phyloP scores from a whole-genome alignment of 2,797 vertebrate genomes.

The Hydrophis major region DNA sequence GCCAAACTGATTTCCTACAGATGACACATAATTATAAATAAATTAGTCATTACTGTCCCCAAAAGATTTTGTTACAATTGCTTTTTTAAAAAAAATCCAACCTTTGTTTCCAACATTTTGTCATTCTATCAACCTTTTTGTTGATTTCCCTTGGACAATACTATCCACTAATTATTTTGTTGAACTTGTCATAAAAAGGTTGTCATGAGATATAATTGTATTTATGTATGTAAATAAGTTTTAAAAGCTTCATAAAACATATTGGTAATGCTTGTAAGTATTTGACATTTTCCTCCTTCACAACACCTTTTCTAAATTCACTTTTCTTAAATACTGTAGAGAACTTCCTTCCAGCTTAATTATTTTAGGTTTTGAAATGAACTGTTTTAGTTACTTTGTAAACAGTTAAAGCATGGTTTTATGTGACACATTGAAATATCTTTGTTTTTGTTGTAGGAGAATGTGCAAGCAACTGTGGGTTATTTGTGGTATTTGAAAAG shows the following conservation, averaged over 20 bases:
- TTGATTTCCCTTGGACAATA: constrained; percentile 60
- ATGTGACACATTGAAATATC: constrained; percentile 52
- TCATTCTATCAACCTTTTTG: constrained; percentile 45
- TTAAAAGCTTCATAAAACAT: constrained; percentile 72
- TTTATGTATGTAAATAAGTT: constrained; percentile 83
- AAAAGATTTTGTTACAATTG: constrained; percentile 39
- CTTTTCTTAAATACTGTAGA: constrained; percentile 72
- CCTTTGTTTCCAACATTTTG: constrained; percentile 23
- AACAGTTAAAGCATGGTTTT: constrained; percentile 74
- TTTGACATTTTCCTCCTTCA: constrained; percentile 60
- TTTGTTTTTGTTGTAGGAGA: constrained; percentile 70
- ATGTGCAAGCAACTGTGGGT: constrained; percentile 60
- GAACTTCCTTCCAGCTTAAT: constrained; percentile 65
- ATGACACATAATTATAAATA: constrained; percentile 26
- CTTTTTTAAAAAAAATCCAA: constrained; percentile 31
- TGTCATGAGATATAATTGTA: constrained; percentile 74
- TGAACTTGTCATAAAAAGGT: constrained; percentile 61
- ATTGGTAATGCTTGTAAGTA: constrained; percentile 76
- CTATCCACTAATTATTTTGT: constrained; percentile 42
- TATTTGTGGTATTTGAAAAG: constrained; percentile 68
- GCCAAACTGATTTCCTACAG: constrained; percentile 41
- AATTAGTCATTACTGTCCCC: constrained; percentile 58
- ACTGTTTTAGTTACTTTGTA: constrained; percentile 75
- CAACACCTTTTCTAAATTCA: constrained; percentile 67
- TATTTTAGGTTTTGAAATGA: constrained; percentile 71